phyloP scores from a whole-genome alignment of 2,888 invertebrate species.

The Cheilosia grossa region DNA sequence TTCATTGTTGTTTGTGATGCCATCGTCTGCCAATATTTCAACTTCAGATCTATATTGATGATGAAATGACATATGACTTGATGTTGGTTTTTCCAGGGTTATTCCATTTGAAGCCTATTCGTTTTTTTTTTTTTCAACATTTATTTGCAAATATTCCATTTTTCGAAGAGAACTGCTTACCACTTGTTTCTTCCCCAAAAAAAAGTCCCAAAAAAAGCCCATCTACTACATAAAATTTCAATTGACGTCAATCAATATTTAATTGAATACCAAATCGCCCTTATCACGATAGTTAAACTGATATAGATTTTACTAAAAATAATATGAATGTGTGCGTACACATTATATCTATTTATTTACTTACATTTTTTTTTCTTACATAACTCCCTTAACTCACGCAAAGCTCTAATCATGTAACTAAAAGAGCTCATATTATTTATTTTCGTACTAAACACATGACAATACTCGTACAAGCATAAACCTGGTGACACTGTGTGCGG shows the following conservation, averaged over 20 bases:
- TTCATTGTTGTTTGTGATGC: no score
- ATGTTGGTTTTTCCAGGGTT: no score
- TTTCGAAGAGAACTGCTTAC: no score
- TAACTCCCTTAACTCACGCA: not conserved
- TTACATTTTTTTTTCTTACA: not conserved
- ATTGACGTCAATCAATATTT: constrained; percentile 51
- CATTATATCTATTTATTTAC: not conserved
- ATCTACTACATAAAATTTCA: constrained; percentile 2
- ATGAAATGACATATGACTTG: no score
- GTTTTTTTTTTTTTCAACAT: no score
- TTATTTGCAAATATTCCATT: no score
- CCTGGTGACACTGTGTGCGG: not conserved
- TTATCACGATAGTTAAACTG: constrained; percentile 29
- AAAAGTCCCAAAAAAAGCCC: no score
- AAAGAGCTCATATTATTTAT: not conserved
- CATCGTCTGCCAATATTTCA: no score
- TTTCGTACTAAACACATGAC: constrained; percentile 15
- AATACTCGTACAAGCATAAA: not conserved
- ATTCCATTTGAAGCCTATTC: no score
- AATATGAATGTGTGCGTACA: not conserved
- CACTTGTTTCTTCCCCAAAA: no score
- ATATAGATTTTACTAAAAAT: constrained; percentile 5
- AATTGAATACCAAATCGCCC: constrained; percentile 40
- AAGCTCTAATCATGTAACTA: constrained; percentile 5
- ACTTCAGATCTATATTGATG: no score